A percentile compares a stretch with the other conserved stretches of the same genome.
Evolutionary conservation across 2,113 vertebrate genomes (phyloP).

Genomic region (Tiliqua scincoides): DNA sequence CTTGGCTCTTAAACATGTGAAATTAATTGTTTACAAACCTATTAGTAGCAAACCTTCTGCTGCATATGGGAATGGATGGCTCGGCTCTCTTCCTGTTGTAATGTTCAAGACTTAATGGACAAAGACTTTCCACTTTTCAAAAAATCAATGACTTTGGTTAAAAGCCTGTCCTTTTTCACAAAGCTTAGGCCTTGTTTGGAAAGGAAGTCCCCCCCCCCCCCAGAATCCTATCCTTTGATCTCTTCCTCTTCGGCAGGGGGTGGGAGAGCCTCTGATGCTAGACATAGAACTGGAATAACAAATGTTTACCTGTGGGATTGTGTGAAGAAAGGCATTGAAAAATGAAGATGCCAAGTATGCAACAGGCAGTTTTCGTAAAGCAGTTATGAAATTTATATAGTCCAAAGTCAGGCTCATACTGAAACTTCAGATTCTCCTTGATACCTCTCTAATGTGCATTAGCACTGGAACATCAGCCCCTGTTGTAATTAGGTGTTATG

Average conservation of each 20-base stretch:
- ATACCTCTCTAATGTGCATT: not conserved
- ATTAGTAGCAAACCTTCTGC: not conserved
- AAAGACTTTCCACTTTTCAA: slow-evolving; percentile 19
- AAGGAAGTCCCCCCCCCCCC: not conserved
- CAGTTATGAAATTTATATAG: not conserved
- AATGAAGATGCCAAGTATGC: slow-evolving; percentile 7
- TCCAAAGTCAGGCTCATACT: not conserved
- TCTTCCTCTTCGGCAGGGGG: not conserved
- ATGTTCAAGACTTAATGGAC: slow-evolving; percentile 14
- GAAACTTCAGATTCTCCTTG: not conserved
- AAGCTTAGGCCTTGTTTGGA: not conserved
- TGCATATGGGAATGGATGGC: slow-evolving; percentile 1
- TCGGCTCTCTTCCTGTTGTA: slow-evolving; percentile 18
- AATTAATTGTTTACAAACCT: not conserved
- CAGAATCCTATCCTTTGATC: not conserved
- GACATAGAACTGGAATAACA: not conserved
- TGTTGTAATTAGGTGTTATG: not conserved
- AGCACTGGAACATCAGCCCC: not conserved
- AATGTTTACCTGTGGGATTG: not conserved
- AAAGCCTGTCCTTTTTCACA: not conserved
- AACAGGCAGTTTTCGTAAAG: slow-evolving; percentile 16
- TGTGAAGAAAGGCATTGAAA: not conserved
- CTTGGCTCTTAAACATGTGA: not conserved
- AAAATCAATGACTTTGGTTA: no score
- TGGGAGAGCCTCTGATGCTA: not conserved